A percentile compares a stretch with the other conserved stretches of the same genome.
These are phyloP conservation scores for Casuarius casuarius DNA, from an alignment of 2,113 vertebrate species.

Conservation along the genomic window DNA sequence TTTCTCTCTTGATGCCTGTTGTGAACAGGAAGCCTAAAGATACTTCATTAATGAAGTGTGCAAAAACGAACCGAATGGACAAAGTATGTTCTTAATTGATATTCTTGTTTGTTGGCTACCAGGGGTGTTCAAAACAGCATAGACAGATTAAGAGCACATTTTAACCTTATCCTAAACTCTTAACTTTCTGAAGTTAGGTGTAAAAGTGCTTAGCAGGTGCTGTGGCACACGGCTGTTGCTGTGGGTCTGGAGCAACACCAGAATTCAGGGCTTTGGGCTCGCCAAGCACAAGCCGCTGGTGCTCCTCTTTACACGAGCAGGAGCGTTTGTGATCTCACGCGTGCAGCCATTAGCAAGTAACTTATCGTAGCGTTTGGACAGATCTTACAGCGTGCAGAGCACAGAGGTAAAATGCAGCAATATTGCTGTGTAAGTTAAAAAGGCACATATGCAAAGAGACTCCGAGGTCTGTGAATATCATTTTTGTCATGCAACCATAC, in stretches of 20 bases:
- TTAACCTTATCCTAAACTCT: not conserved
- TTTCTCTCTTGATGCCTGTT: constrained; percentile 9
- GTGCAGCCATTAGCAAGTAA: not conserved
- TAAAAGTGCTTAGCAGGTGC: not conserved
- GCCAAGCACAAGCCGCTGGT: not conserved
- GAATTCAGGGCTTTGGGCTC: not conserved
- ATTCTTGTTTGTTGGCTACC: not conserved
- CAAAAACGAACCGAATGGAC: constrained; percentile 2
- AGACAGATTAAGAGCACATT: not conserved
- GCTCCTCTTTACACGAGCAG: not conserved
- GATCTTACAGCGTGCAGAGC: not conserved
- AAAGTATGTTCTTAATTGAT: constrained; percentile 2
- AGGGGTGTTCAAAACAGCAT: not conserved
- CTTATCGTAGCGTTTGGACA: not conserved
- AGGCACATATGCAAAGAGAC: not conserved
- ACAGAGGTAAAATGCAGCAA: not conserved
- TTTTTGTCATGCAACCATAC: not conserved
- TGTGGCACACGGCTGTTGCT: not conserved
- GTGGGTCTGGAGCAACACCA: not conserved
- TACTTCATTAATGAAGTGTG: constrained; percentile 16
- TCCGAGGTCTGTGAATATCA: not conserved
- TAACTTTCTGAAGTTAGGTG: not conserved
- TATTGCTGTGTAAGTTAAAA: not conserved
- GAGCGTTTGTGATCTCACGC: not conserved
- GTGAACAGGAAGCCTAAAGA: constrained; percentile 18